Base-by-base conservation (phyloP, 2,113 vertebrate genomes). In the Pterocles gutturalis region DNA sequence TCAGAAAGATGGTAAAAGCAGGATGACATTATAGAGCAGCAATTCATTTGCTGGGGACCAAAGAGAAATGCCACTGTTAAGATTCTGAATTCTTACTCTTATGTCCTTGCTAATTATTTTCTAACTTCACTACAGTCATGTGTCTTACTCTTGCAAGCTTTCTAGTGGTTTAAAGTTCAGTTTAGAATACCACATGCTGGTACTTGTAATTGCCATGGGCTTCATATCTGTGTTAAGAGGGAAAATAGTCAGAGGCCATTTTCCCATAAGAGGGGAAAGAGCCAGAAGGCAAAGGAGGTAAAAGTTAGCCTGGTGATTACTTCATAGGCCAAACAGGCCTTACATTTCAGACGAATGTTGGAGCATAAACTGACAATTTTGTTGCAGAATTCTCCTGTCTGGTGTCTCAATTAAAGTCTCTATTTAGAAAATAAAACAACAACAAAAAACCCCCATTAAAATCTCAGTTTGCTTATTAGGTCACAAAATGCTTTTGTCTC, bases 31-130 rank as follows among this genome's bases (percentile, higher is more conserved):
- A 92, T 6, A 84, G 64, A 94, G n/a, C 64, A 91, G 83, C 38
- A 89, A 82, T 25, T 70, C 38, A 55, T 91, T 94, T 92, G 93
- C 94, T 92, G 53, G 24, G 55, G 77, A 91, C 69, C 76, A 97
- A 45, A 89, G 69, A 82, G 83, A 95, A 97, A 96, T 96, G 89
- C 96, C 93, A 96, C 28, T 58, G 51, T 53, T 81, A 87, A 89
- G 76, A 51, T 89, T 86, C 76, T 60, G 64, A 92, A 89, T 91
- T 81, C 76, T 73, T 58, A 83, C 43, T 78, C 87, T 78, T 84
- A 22, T 60, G 69, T 91, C 17, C 34, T 89, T 70, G n/a, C 4
- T 94, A 94, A 91, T 91, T 89, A 81, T 75, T 75, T 95, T 82
- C 14, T 71, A 78, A 86, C 31, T 75, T 87, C 41, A 43, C 36